These are phyloP conservation scores for Osmerus mordax DNA, from an alignment of 2,113 vertebrate species.

Conservation along the genomic window DNA sequence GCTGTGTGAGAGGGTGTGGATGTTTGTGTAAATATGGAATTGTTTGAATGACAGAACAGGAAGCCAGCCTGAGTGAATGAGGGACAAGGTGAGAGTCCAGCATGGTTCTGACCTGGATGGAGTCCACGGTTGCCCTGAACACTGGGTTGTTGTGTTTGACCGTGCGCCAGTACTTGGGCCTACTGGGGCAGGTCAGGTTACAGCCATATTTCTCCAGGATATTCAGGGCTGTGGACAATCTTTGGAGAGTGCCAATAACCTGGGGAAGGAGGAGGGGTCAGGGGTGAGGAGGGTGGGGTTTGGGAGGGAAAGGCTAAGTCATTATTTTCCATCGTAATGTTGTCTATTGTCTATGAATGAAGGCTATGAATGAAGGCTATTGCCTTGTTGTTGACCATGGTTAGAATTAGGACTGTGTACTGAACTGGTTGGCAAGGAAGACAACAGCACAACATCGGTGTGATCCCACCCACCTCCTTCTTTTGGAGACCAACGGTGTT, in stretches of 20 bases:
- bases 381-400: too few species aligned
- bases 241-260: slow-evolving; percentile 64
- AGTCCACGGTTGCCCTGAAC: slow-evolving; percentile 83
- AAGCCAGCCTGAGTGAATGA: too few species aligned
- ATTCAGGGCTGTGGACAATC: slow-evolving; percentile 81
- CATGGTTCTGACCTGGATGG: slow-evolving; percentile 73
- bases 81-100: not conserved
- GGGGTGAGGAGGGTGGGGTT: not conserved
- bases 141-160: slow-evolving; percentile 92
- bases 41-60: too few species aligned
- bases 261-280: slow-evolving; percentile 23
- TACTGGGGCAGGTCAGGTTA: slow-evolving; percentile 79
- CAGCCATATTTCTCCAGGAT: slow-evolving; percentile 90
- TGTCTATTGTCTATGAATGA: not conserved
- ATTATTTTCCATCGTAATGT: not conserved
- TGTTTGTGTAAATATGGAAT: too few species aligned
- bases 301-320: too few species aligned
- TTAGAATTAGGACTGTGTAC: too few species aligned
- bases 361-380: not conserved
- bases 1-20: not conserved
- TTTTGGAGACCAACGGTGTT: slow-evolving; percentile 65
- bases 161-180: slow-evolving; percentile 85
- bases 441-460: too few species aligned
- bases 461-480: slow-evolving; percentile 60
- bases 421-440: too few species aligned